Evolutionary conservation across 1,140 invertebrate genomes (phyloP).

Genomic region (Thaumetopoea pityocampa): DNA sequence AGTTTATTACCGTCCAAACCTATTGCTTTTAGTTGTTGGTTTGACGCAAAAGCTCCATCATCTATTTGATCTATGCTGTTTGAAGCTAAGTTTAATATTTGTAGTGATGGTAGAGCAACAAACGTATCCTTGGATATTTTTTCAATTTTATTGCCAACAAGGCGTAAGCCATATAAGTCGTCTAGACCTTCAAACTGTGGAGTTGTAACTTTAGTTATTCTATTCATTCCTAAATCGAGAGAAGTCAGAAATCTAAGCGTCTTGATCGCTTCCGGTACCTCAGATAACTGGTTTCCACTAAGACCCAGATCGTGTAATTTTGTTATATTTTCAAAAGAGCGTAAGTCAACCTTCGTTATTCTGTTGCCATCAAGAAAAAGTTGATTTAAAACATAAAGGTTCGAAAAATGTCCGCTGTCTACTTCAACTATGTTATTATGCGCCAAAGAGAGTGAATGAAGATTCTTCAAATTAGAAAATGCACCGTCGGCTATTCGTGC

Average conservation of each 20-base stretch:
- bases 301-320: constrained; percentile 88
- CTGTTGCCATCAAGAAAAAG: constrained; percentile 86
- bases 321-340: constrained; percentile 88
- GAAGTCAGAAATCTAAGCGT: constrained; percentile 83
- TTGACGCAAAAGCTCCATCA: constrained; percentile 81
- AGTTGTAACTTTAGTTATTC: constrained; percentile 79
- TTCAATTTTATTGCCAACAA: constrained; percentile 82
- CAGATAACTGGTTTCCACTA: constrained; percentile 84
- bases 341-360: constrained; percentile 81
- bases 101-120: constrained; percentile 79
- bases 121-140: constrained; percentile 83
- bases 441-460: constrained; percentile 85
- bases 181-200: constrained; percentile 80
- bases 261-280: constrained; percentile 85
- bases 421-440: constrained; percentile 85
- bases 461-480: constrained; percentile 85
- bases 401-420: constrained; percentile 83
- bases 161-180: constrained; percentile 78
- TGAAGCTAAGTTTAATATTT: constrained; percentile 82
- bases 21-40: constrained; percentile 81
- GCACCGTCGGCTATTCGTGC: constrained; percentile 84
- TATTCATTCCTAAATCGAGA: constrained; percentile 88
- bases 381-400: constrained; percentile 85
- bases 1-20: constrained; percentile 82
- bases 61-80: constrained; percentile 83